Base-by-base conservation (phyloP, 2,797 vertebrate genomes). In the Rhynchonycteris naso region DNA sequence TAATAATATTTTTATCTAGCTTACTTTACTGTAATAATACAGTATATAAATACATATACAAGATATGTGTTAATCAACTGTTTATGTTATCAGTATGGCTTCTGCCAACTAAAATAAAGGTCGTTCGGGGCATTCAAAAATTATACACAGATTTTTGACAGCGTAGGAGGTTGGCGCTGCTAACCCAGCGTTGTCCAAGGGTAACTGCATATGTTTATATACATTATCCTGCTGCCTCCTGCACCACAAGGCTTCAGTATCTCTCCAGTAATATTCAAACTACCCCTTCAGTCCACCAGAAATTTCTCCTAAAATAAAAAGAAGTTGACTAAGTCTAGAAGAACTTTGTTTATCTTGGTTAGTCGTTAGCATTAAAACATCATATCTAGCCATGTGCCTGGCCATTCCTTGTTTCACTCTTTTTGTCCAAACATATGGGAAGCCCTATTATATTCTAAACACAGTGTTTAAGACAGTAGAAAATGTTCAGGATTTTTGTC, bases 401-500 rank as follows among this genome's bases (percentile, higher is more conserved):
- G 12, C 28, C 24, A 69, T 68, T 61, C 7, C 30, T 79, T 75
- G 47, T 63, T 47, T 19, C 2, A 16, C 4, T 24, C 79, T 79
- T 91, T 33, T 24, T 11, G 35, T 80, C 28, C 61, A 91, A 96
- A 80, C 28, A 75, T 56, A 74, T 47, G 2, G 21, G 85, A 95
- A 59, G 33, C 91, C 80, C 56, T 59, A 63, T 6, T 89, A 19
- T 35, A 82, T 33, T 82, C 38, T 61, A 19, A 90, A 59, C 35
- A 68, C 18, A n/a, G n/a, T 69, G 18, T 71, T 85, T 79, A 68
- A 90, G 85, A 86, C 50, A 61, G 28, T 63, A 63, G 88, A 58
- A 59, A 92, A 89, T 94, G 35, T 50, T 96, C 78, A 93, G 30
- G 24, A 33, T 80, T 94, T 94, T 92, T 61, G 38, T 87, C 92